Conservation (phyloP, 2,888 invertebrate genomes). For the Beris chalybata region DNA sequence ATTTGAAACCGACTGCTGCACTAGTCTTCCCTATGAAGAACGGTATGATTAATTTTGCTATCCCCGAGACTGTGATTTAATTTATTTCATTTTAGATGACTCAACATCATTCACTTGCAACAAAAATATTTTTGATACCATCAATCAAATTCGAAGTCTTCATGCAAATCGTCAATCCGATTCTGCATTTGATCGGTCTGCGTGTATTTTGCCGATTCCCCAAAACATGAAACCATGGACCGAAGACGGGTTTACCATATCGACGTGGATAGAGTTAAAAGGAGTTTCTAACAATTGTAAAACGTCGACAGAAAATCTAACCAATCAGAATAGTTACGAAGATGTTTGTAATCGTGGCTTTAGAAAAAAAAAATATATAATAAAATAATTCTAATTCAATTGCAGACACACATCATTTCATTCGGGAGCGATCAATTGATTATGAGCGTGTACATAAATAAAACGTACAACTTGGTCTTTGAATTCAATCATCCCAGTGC, state of each 20-base stretch:
- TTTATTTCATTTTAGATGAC: slow-evolving; percentile 45
- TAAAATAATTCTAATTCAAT: slow-evolving; percentile 14
- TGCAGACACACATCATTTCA: slow-evolving; percentile 54
- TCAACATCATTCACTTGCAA: slow-evolving; percentile 49
- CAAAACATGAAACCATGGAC: slow-evolving; percentile 49
- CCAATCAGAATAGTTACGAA: slow-evolving; percentile 15
- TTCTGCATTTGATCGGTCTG: slow-evolving; percentile 51
- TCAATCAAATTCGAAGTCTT: slow-evolving; percentile 50
- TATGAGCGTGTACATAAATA: slow-evolving; percentile 51
- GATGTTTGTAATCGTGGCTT: slow-evolving; percentile 7
- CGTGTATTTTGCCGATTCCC: slow-evolving; percentile 52
- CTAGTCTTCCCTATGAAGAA: slow-evolving; percentile 51
- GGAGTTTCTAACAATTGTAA: background rate
- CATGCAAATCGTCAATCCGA: slow-evolving; percentile 49
- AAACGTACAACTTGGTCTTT: slow-evolving; percentile 49
- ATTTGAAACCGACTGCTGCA: slow-evolving; percentile 51
- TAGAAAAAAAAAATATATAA: slow-evolving; percentile 4
- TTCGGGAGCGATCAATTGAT: slow-evolving; percentile 53
- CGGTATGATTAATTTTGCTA: slow-evolving; percentile 39
- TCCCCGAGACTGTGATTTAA: background rate
- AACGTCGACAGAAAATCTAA: slow-evolving; percentile 2
- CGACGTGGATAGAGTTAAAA: slow-evolving; percentile 52
- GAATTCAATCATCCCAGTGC: slow-evolving; percentile 51
- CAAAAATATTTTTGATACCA: slow-evolving; percentile 46
- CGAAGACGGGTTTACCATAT: slow-evolving; percentile 50